These are phyloP conservation scores for Labeo rohita DNA, from an alignment of 2,113 vertebrate species.

Conservation along the genomic window DNA sequence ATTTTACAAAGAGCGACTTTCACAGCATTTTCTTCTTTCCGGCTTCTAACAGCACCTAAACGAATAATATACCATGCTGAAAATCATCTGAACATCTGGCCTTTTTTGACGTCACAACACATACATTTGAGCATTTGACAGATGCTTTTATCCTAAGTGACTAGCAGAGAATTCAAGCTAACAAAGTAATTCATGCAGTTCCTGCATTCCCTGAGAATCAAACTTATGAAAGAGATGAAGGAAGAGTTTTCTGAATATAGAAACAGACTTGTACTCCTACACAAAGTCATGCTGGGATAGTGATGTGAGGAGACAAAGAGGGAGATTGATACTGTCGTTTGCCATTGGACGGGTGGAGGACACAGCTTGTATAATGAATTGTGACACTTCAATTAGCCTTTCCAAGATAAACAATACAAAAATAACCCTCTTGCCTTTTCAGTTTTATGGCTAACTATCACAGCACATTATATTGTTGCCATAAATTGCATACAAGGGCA, in stretches of 20 bases:
- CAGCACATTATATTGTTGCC: neutral
- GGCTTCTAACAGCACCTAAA: neutral
- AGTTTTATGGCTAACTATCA: conserved; percentile 21
- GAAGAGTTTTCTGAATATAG: conserved; percentile 4
- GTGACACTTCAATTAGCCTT: conserved; percentile 64
- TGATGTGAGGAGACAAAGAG: conserved; percentile 5
- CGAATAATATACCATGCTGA: neutral
- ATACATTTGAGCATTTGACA: neutral
- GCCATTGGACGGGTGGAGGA: conserved; percentile 56
- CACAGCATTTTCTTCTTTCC: neutral
- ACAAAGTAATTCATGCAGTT: neutral
- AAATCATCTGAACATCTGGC: conserved; percentile 3
- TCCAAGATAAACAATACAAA: conserved; percentile 57
- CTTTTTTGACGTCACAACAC: conserved; percentile 8
- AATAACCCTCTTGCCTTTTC: conserved; percentile 26
- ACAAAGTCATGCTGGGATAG: conserved; percentile 35
- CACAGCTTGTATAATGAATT: conserved; percentile 56
- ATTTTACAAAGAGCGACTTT: neutral
- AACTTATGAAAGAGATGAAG: neutral
- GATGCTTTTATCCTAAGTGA: conserved; percentile 1
- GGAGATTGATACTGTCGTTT: conserved; percentile 56
- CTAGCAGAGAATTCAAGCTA: neutral
- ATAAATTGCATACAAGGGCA: neutral
- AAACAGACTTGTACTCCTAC: conserved; percentile 42
- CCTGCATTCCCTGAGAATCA: neutral